Evolutionary conservation across 92 coral and sea anemone species (phyloP), one percentile per base, ranked within the genome.

Genomic region (Epizoanthus stellaris): DNA sequence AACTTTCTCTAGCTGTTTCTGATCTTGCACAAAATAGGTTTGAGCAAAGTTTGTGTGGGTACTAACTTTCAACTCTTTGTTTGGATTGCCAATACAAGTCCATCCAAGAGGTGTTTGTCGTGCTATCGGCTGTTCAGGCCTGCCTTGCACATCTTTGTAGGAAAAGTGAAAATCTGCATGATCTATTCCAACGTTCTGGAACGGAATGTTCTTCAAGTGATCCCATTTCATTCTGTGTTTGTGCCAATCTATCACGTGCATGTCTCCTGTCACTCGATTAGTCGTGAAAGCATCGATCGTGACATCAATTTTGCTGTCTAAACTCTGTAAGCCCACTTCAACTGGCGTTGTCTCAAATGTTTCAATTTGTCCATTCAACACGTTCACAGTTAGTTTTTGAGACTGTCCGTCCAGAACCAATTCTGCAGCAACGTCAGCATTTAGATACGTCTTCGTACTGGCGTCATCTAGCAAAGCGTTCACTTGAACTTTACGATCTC

Each of bases 391-490:
- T 52, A 86, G 81, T 21, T 43, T 67, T 47, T 73, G 86, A 16
- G 67, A 61, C 6, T 54, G 9, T 30, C 90, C 88, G 34, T 87
- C 84, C 52, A 90, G 70, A 13, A 65, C 89, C 4, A 84, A 42
- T 45, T 91, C 88, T 23, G 80, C 82, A n/a, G 93, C 93, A n/a
- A 80, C 88, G 25, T 23, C 25, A 80, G 87, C 91, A 45, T 90
- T 87, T 0, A 90, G 17, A 67, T 90, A 90, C 8, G 86, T 87
- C 53, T 86, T 90, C 25, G 88, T 90, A 43, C 87, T 77, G 3
- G 84, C 88, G 16, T 90, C 90, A 67, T 87, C 93, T 52, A 83
- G 65, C 43, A 87, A 73, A 16, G 88, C 93, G 47, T 83, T 90
- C 57, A 82, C 86, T 67, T 72, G 70, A 70, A 86, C 14, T 60